Evolutionary conservation across 2,888 invertebrate species (phyloP).

Genomic region (Catocala fraxini): DNA sequence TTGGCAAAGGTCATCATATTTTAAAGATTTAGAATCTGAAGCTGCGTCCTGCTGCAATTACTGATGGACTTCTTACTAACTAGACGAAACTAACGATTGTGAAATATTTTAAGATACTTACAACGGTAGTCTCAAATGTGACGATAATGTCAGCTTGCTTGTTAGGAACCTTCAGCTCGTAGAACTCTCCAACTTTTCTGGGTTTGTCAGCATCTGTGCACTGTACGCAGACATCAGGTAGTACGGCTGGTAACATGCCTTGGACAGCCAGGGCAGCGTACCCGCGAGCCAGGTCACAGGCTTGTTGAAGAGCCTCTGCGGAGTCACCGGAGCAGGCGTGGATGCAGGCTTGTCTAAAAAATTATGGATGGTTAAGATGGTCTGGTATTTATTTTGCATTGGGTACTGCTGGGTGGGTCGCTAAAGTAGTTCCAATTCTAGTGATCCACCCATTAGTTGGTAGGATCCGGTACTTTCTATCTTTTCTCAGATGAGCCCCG

Average conservation of each 20-base stretch:
- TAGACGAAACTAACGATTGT: too few relatives aligned
- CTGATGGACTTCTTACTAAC: too few relatives aligned
- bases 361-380: not conserved
- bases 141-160: conserved; percentile 94
- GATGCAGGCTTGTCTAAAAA: conserved; percentile 91
- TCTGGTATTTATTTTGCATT: too few relatives aligned
- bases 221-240: conserved; percentile 90
- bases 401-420: too few relatives aligned
- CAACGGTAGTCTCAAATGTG: conserved; percentile 89
- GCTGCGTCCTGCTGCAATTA: too few relatives aligned
- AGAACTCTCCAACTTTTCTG: conserved; percentile 87
- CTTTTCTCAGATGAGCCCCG: too few relatives aligned
- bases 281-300: conserved; percentile 90
- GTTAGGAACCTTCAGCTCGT: conserved; percentile 89
- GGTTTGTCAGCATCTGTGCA: conserved; percentile 81
- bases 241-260: conserved; percentile 86
- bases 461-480: too few relatives aligned
- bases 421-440: too few relatives aligned
- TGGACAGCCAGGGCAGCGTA: conserved; percentile 90
- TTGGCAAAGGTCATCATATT: too few relatives aligned
- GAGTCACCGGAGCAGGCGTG: conserved; percentile 83
- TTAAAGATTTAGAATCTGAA: too few relatives aligned
- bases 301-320: conserved; percentile 82
- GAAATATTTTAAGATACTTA: conserved; percentile 38
- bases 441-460: too few relatives aligned